Base-by-base conservation (phyloP, 1,140 invertebrate species). In the Drosophila lini region DNA sequence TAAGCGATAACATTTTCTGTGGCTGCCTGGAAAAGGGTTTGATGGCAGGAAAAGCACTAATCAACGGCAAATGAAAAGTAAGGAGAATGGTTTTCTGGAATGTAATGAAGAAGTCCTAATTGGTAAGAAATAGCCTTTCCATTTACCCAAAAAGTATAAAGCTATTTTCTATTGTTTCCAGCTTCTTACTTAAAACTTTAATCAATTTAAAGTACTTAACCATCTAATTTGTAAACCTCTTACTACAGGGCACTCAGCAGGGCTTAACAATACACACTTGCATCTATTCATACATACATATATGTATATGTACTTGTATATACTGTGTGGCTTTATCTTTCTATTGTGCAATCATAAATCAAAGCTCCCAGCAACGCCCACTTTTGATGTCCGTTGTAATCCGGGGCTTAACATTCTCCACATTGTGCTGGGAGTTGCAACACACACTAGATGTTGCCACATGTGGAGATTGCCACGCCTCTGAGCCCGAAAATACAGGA, bases 291-390 rank as follows among this genome's bases (percentile, higher is more conserved):
- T 34, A 19, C 2, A 25, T 11, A 11, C 10, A 52, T 34, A 19
- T 1, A 25, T 11, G 8, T 19, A 13, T 22, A 44, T 6, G 25
- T 3, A 8, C 44, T 45, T 0, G 5, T 28, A 5, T 28, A 3
- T 31, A 19, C 19, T 19, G 19, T 36, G 10, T 28, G 13, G 11
- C n/a, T 5, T 41, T 34, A 58, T 40, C 42, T 57, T 70, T 58
- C 65, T 70, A 57, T 71, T 71, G 68, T 57, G 65, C 61, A 67
- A 70, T 81, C 79, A 81, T 85, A 85, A 85, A 85, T 85, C 81
- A 85, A 61, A 63, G 69, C 58, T 63, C 69, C 77, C 71, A 31
- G 64, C 53, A 38, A 44, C 44, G 56, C 65, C 64, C 73, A 75
- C 52, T 84, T 65, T 62, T 57, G 67, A 84, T 86, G 82, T 81